Conservation (phyloP, 2,888 invertebrate species). For the Plebejus melissa region DNA sequence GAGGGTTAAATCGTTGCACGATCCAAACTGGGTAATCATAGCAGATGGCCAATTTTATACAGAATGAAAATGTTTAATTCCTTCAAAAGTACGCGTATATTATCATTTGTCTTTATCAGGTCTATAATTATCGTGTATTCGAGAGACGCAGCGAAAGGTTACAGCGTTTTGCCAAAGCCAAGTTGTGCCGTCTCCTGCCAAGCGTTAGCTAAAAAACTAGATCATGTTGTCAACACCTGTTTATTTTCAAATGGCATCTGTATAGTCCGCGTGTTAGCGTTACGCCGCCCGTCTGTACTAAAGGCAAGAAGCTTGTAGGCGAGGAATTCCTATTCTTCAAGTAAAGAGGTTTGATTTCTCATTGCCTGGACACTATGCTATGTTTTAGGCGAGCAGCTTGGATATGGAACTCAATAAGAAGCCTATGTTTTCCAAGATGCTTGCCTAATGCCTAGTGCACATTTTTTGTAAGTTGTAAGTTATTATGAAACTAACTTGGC, state of each 20-base stretch:
- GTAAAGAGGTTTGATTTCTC: not conserved
- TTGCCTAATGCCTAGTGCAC: not conserved
- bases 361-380: not conserved
- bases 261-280: constrained; percentile 27
- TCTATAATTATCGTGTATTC: constrained; percentile 10
- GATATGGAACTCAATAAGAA: not conserved
- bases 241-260: constrained; percentile 27
- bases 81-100: not conserved
- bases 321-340: not conserved
- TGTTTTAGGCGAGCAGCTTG: not conserved
- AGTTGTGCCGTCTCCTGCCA: constrained; percentile 34
- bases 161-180: constrained; percentile 33
- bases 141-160: constrained; percentile 31
- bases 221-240: constrained; percentile 33
- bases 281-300: not conserved
- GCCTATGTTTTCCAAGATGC: not conserved
- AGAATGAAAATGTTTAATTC: constrained; percentile 12
- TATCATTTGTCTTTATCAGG: constrained; percentile 1
- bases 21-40: constrained; percentile 17
- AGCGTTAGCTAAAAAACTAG: constrained; percentile 32
- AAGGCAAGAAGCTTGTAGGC: not conserved
- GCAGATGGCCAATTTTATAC: constrained; percentile 25
- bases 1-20: constrained; percentile 18
- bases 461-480: not conserved
- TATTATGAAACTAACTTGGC: constrained; percentile 85